Percentiles rank a stretch among this genome's conserved stretches.
Conservation (phyloP, 1,140 invertebrate species). For the Ectropis grisescens region DNA sequence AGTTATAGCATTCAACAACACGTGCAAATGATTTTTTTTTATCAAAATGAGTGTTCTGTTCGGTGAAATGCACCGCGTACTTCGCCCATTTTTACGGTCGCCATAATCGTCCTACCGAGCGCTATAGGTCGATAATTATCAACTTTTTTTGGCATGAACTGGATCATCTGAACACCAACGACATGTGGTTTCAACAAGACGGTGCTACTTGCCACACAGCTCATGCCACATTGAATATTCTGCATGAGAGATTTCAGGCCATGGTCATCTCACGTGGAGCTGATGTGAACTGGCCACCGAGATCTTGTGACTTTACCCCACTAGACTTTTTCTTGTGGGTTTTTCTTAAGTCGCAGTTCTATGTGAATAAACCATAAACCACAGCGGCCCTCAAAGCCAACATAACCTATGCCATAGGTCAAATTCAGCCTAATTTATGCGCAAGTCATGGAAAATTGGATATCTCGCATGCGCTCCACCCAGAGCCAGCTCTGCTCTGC, state of each 20-base stretch:
- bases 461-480: not conserved
- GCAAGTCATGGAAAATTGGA: constrained; percentile 1
- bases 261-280: constrained; percentile 6
- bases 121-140: constrained; percentile 8
- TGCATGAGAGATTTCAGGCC: constrained; percentile 6
- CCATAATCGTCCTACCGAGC: constrained; percentile 1
- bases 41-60: not conserved
- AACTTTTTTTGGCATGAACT: constrained; percentile 5
- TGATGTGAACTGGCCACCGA: constrained; percentile 9
- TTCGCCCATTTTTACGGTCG: not conserved
- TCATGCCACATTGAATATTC: constrained; percentile 6
- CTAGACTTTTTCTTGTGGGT: not conserved
- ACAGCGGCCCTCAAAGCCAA: not conserved
- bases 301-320: not conserved
- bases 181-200: constrained; percentile 9
- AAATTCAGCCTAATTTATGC: not conserved
- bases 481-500: too few relatives aligned
- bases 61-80: not conserved
- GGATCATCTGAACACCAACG: constrained; percentile 3
- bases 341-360: not conserved
- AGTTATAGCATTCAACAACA: constrained; percentile 1
- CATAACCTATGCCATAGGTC: not conserved
- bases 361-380: not conserved
- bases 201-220: constrained; percentile 9
- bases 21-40: constrained; percentile 1